Evolutionary conservation across 2,113 vertebrate genomes (phyloP).

Genomic region (Xiphophorus maculatus): DNA sequence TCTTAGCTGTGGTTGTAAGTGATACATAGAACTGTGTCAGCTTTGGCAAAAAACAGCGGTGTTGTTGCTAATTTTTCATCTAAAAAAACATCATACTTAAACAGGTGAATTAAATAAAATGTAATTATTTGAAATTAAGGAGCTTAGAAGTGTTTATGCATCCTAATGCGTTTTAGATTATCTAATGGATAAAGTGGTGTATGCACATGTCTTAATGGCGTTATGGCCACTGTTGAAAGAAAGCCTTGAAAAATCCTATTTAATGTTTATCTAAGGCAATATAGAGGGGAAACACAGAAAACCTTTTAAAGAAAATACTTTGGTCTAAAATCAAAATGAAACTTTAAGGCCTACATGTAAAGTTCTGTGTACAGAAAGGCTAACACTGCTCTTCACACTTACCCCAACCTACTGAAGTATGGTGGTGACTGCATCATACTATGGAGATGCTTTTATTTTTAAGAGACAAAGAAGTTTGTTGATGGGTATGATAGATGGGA

Average conservation of each 20-base stretch:
- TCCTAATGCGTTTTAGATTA: not conserved
- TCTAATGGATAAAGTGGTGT: not conserved
- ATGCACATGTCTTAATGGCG: too few relatives aligned
- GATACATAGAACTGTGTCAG: constrained; percentile 1
- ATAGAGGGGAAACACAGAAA: too few relatives aligned
- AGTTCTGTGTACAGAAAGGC: too few relatives aligned
- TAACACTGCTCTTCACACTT: too few relatives aligned
- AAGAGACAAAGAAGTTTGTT: not conserved
- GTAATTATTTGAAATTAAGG: not conserved
- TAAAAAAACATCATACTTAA: not conserved
- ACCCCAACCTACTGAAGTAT: too few relatives aligned
- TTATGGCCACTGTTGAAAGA: too few relatives aligned
- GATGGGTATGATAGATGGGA: not conserved
- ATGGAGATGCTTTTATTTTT: not conserved
- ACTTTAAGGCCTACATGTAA: too few relatives aligned
- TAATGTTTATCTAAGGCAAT: too few relatives aligned
- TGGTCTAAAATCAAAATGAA: too few relatives aligned
- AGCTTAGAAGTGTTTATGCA: not conserved
- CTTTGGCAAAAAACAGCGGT: not conserved
- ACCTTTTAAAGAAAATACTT: too few relatives aligned
- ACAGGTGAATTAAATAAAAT: not conserved
- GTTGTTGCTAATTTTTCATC: not conserved
- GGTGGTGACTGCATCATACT: not conserved
- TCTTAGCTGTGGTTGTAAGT: constrained; percentile 1
- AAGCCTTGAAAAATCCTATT: too few relatives aligned